phyloP scores from a whole-genome alignment of 2,113 vertebrate genomes.

The Pteronura brasiliensis region DNA sequence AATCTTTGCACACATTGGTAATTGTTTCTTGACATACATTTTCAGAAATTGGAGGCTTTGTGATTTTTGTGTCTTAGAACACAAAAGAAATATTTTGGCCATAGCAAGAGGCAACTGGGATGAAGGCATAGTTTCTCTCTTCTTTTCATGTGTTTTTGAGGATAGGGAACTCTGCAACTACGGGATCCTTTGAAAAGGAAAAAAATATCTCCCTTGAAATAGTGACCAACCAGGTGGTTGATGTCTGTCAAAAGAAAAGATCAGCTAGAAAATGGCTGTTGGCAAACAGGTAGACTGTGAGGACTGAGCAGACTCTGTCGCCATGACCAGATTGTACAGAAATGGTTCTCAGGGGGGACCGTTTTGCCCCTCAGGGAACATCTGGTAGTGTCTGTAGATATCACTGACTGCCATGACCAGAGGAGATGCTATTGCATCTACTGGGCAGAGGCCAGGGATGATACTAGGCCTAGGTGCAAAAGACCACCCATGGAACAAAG shows the following conservation, averaged over 20 bases:
- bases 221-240: no score
- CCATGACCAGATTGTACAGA: not conserved
- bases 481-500: not conserved
- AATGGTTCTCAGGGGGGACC: not conserved
- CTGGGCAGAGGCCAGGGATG: not conserved
- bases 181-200: not conserved
- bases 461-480: not conserved
- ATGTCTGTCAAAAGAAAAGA: not conserved
- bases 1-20: not conserved
- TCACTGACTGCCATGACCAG: fast-evolving
- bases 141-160: not conserved
- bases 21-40: not conserved
- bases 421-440: not conserved
- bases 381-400: not conserved
- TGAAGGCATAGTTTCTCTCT: not conserved
- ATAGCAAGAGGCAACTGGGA: not conserved
- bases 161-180: not conserved
- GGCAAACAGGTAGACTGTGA: not conserved
- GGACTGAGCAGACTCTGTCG: not conserved
- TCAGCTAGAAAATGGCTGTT: not conserved
- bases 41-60: not conserved
- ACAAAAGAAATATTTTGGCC: not conserved
- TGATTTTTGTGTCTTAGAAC: slow-evolving; percentile 1
- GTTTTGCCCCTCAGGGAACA: not conserved
- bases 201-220: not conserved